Evolutionary conservation across 2,888 invertebrate species (phyloP).

Genomic region (Nymphalis urticae): DNA sequence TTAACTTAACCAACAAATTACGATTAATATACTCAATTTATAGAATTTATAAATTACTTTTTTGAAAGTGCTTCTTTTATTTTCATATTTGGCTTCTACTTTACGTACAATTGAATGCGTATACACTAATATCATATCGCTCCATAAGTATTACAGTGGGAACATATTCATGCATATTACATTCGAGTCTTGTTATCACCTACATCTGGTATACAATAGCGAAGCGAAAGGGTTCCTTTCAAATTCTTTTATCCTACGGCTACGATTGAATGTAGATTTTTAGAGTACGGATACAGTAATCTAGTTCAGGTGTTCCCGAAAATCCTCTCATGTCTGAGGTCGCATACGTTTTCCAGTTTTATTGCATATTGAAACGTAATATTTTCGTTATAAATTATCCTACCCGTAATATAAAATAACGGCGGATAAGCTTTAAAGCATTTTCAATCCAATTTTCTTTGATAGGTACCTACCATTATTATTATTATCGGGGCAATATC

Average conservation of each 20-base stretch:
- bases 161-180: conserved; percentile 69
- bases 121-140: conserved; percentile 26
- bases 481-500: conserved; percentile 6
- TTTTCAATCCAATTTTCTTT: conserved; percentile 43
- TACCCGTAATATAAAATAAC: conserved; percentile 57
- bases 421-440: conserved; percentile 57
- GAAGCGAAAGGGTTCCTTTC: conserved; percentile 62
- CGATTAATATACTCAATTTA: no score
- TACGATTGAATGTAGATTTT: conserved; percentile 70
- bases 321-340: conserved; percentile 71
- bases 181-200: conserved; percentile 55
- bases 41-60: no score
- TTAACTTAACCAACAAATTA: no score
- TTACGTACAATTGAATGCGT: no score
- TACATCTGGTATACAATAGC: conserved; percentile 58
- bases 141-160: conserved; percentile 49
- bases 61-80: no score
- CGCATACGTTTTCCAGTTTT: conserved; percentile 72
- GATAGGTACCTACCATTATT: not conserved
- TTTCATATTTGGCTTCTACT: no score
- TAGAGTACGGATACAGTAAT: conserved; percentile 75
- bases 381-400: conserved; percentile 68
- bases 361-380: conserved; percentile 80
- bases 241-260: conserved; percentile 61
- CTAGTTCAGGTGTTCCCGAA: conserved; percentile 76